A percentile compares a stretch with the other conserved stretches of the same genome.
Evolutionary conservation across 2,888 invertebrate genomes (phyloP).

Genomic region (Norana najaformis): DNA sequence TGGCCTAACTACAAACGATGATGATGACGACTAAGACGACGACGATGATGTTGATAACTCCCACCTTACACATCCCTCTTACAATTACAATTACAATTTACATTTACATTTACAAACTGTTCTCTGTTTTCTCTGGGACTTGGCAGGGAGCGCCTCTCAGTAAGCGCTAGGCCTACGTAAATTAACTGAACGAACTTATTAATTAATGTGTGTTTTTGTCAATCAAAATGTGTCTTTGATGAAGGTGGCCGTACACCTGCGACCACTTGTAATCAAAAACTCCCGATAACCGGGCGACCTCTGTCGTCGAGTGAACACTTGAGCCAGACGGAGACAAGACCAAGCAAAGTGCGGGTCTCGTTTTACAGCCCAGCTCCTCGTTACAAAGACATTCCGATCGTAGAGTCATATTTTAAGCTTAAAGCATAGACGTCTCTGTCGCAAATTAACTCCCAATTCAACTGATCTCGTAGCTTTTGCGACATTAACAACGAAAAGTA

Average conservation of each 20-base stretch:
- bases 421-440: neutral
- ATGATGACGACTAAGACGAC: too few relatives aligned
- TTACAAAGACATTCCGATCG: neutral
- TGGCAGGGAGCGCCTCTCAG: too few relatives aligned
- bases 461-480: neutral
- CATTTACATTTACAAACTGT: too few relatives aligned
- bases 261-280: neutral
- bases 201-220: neutral
- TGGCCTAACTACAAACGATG: too few relatives aligned
- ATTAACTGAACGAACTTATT: neutral
- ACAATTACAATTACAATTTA: too few relatives aligned
- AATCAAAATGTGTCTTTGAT: neutral
- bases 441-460: neutral
- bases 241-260: neutral
- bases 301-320: neutral
- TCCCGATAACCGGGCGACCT: neutral
- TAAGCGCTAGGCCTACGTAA: too few relatives aligned
- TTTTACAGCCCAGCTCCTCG: neutral
- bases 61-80: too few relatives aligned
- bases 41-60: too few relatives aligned
- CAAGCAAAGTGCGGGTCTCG: neutral
- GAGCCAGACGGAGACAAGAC: neutral
- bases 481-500: neutral
- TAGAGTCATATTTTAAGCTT: neutral
- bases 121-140: too few relatives aligned